A percentile compares a stretch with the other conserved stretches of the same genome.
Evolutionary conservation across 2,797 vertebrate species (phyloP).

Genomic region (Sebastes minor): DNA sequence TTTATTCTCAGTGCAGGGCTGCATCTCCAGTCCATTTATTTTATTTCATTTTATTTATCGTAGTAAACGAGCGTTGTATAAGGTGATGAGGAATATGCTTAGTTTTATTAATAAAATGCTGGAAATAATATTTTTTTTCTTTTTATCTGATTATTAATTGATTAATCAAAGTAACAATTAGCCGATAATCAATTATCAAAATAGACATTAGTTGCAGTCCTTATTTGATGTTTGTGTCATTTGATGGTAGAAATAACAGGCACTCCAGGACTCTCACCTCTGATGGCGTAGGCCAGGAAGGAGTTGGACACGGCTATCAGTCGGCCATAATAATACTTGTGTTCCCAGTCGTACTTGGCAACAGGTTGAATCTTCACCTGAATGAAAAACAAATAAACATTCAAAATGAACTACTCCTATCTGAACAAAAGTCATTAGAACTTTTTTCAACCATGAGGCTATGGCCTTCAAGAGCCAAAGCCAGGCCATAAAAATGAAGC

Average conservation of each 20-base stretch:
- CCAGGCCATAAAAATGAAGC: not conserved
- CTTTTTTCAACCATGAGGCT: not conserved
- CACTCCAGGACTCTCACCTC: conserved; percentile 84
- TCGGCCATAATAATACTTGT: conserved; percentile 97
- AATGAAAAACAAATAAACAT: conserved; percentile 36
- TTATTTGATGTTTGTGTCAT: not conserved
- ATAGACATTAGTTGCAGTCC: not conserved
- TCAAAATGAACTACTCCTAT: not conserved
- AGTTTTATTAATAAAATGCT: not conserved
- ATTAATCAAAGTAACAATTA: not conserved
- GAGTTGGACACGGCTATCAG: conserved; percentile 97
- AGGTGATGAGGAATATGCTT: not conserved
- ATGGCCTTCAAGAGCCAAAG: not conserved
- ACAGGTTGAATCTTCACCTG: conserved; percentile 99
- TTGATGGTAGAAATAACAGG: not conserved
- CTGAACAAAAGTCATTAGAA: not conserved
- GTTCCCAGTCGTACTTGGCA: conserved; percentile 99
- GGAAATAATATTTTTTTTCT: no score
- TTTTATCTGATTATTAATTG: not conserved
- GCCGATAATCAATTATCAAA: not conserved
- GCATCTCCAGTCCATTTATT: no score
- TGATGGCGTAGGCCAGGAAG: conserved; percentile 96
- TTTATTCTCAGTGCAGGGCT: not conserved
- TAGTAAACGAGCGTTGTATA: not conserved
- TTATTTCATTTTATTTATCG: no score